Evolutionary conservation across 2,797 vertebrate species (phyloP).

Genomic region (Gallirallus australis): DNA sequence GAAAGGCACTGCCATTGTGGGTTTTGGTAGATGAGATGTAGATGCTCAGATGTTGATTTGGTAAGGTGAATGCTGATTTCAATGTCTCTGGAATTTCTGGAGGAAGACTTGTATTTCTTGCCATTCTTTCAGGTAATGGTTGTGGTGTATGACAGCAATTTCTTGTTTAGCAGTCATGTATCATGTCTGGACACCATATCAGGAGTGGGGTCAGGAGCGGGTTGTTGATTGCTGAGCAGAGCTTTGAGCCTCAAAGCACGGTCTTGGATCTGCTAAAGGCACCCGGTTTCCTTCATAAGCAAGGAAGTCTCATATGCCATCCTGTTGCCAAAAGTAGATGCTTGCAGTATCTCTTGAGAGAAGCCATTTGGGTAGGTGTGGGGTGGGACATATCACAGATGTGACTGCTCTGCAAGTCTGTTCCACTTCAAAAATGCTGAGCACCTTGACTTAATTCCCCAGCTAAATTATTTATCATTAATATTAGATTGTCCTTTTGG

Average conservation of each 20-base stretch:
- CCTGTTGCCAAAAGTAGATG: background rate
- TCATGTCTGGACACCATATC: background rate
- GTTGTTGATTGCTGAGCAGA: background rate
- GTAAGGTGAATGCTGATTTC: background rate
- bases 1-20: background rate
- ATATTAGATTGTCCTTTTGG: background rate
- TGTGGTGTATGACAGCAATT: background rate
- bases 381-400: background rate
- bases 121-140: background rate
- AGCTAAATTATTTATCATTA: background rate
- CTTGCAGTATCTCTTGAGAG: background rate
- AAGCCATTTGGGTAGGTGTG: background rate
- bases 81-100: background rate
- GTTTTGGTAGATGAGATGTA: background rate
- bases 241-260: background rate
- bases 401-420: background rate
- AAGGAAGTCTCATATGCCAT: background rate
- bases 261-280: background rate
- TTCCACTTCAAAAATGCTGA: background rate
- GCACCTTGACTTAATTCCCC: background rate
- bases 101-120: background rate
- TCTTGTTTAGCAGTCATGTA: background rate
- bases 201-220: background rate
- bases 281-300: background rate
- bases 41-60: background rate